A percentile compares a stretch with the other conserved stretches of the same genome.
phyloP scores from a whole-genome alignment of 2,113 vertebrate species.

The Carassius gibelio region DNA sequence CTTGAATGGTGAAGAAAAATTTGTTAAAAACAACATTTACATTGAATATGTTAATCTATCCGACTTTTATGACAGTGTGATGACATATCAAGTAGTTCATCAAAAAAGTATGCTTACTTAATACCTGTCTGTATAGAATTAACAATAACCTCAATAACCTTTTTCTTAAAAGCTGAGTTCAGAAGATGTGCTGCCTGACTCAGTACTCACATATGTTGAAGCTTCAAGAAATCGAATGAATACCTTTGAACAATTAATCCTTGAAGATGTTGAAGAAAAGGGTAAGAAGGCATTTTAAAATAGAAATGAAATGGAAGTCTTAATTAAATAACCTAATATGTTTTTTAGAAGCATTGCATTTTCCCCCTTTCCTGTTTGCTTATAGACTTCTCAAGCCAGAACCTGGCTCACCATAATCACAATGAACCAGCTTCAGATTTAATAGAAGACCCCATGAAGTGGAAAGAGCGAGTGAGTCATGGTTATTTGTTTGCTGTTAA shows the following conservation, averaged over 20 bases:
- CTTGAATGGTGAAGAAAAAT: neutral
- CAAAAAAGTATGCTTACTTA: neutral
- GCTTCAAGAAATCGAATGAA: slow-evolving; percentile 75
- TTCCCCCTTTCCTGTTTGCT: neutral
- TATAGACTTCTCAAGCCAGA: slow-evolving; percentile 55
- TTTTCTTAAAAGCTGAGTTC: slow-evolving; percentile 63
- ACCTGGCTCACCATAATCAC: slow-evolving; percentile 54
- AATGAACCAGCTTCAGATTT: slow-evolving; percentile 61
- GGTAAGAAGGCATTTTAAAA: slow-evolving; percentile 58
- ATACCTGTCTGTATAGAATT: neutral
- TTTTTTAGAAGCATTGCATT: neutral
- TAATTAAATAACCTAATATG: neutral
- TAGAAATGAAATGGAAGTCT: too few species aligned
- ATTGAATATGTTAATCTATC: neutral
- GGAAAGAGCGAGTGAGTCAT: slow-evolving; percentile 73
- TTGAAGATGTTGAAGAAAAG: slow-evolving; percentile 77
- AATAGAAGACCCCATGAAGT: slow-evolving; percentile 66
- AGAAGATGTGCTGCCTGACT: slow-evolving; percentile 76
- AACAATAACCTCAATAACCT: neutral
- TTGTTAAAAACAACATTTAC: neutral
- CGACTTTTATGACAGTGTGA: neutral
- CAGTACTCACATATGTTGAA: slow-evolving; percentile 81
- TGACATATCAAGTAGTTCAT: neutral
- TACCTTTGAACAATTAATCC: slow-evolving; percentile 77
- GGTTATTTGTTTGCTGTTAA: neutral